Percentiles rank a stretch among this genome's conserved stretches.
These are phyloP conservation scores for Muntiacus muntjak DNA, from an alignment of 2,113 vertebrate species.

Conservation along the genomic window DNA sequence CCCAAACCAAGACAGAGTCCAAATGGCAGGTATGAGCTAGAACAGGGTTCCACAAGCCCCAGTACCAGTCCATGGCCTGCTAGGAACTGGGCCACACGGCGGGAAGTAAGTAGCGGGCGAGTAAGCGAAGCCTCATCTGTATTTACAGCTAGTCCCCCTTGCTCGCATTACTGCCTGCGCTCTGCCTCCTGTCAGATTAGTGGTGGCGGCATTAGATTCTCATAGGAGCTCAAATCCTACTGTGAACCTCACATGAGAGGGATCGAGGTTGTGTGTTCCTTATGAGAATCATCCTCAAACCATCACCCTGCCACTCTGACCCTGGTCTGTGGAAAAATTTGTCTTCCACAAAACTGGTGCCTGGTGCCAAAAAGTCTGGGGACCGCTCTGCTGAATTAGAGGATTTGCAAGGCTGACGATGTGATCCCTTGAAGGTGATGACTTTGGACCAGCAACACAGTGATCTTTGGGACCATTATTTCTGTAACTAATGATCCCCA, in stretches of 20 bases:
- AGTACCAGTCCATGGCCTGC: not conserved
- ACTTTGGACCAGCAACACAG: accelerated
- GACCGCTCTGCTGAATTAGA: not conserved
- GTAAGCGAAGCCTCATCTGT: not conserved
- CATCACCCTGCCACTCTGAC: not conserved
- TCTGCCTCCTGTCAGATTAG: not conserved
- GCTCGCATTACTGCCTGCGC: not conserved
- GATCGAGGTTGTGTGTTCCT: not conserved
- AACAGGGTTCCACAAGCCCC: not conserved
- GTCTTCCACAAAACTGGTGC: not conserved
- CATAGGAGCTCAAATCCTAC: not conserved
- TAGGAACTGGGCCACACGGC: not conserved
- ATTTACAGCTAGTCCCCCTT: not conserved
- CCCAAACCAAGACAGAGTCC: not conserved
- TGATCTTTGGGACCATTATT: not conserved
- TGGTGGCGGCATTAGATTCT: not conserved
- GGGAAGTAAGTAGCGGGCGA: not conserved
- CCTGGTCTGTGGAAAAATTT: not conserved
- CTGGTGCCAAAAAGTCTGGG: not conserved
- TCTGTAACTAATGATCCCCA: not conserved
- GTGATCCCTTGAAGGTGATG: not conserved
- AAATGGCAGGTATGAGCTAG: not conserved
- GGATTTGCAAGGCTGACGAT: not conserved
- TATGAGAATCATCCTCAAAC: not conserved
- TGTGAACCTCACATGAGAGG: not conserved